Base-by-base conservation (phyloP, 1,140 invertebrate genomes). In the Neodiprion virginianus region DNA sequence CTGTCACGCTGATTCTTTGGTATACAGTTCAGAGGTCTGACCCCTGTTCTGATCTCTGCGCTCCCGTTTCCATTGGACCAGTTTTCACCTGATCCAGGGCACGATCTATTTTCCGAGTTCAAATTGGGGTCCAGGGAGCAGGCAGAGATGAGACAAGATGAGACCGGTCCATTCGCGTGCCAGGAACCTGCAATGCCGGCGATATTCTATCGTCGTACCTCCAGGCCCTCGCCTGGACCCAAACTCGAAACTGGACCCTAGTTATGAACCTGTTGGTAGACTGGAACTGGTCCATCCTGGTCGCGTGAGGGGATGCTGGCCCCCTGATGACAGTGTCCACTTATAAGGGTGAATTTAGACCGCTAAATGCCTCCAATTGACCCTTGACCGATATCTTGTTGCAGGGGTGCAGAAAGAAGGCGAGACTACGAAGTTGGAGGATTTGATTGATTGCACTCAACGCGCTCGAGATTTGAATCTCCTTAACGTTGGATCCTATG, bases 141-240 rank as follows among this genome's bases (percentile, higher is more conserved):
- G 78, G 21, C 69, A 72, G 73, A 73, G 48, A 71, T 73, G 67
- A 50, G 71, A 72, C 79, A 77, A 53, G 49, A 47, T 75, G 67
- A 79, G 85, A 87, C 87, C 86, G 87, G 86, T 85, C 82, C 75
- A 71, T 69, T 81, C 83, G 83, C 85, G 85, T 87, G 85, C 77
- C 86, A 65, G 80, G 78, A 80, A 82, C 82, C 79, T 79, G 79
- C 53, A 17, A 40, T 40, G 28, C 28, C 28, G 28, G 28, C 28
- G 28, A 40, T 3, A 40, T 40, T 40, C 28, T 40, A 40, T 40
- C 28, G 28, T 40, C 28, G 48, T 80, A 79, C 76, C 71, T 65
- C 61, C 67, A 79, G 72, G 73, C 68, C 72, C 48, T 40, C 65
- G 7, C 17, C 72, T 50, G 47, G 48, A 28, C n/a, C 1, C 47